These are phyloP conservation scores for Cavia porcellus DNA, from an alignment of 2,113 vertebrate genomes.

Conservation along the genomic window DNA sequence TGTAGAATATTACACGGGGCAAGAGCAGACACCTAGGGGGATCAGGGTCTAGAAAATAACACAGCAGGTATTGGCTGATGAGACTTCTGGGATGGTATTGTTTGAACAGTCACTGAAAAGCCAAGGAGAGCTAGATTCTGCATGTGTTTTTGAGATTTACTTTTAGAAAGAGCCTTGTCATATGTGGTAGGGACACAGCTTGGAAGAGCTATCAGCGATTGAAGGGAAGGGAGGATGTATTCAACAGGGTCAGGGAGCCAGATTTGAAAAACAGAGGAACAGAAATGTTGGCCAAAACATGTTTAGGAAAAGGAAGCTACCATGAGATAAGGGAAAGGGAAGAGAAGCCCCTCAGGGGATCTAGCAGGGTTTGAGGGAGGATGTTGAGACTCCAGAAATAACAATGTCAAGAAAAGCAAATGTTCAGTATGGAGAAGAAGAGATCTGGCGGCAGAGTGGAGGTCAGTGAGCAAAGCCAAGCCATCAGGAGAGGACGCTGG, in stretches of 20 bases:
- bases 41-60: neutral
- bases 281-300: conserved; percentile 25
- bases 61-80: neutral
- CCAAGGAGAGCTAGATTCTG: neutral
- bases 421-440: neutral
- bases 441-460: neutral
- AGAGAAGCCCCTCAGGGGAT: neutral
- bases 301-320: conserved; percentile 60
- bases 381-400: conserved; percentile 54
- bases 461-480: neutral
- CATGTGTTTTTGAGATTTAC: neutral
- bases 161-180: neutral
- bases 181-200: neutral
- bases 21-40: neutral
- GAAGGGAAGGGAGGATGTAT: neutral
- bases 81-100: no score
- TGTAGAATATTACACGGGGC: neutral
- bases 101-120: neutral
- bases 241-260: neutral
- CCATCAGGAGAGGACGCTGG: fast-evolving
- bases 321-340: neutral
- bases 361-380: conserved; percentile 6
- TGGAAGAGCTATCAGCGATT: neutral
- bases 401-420: conserved; percentile 35
- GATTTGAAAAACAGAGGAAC: conserved; percentile 65